Percentiles rank a stretch among this genome's conserved stretches.
Evolutionary conservation across 64 coral and sea anemone genomes (phyloP).

Genomic region (Pachyseris speciosa): DNA sequence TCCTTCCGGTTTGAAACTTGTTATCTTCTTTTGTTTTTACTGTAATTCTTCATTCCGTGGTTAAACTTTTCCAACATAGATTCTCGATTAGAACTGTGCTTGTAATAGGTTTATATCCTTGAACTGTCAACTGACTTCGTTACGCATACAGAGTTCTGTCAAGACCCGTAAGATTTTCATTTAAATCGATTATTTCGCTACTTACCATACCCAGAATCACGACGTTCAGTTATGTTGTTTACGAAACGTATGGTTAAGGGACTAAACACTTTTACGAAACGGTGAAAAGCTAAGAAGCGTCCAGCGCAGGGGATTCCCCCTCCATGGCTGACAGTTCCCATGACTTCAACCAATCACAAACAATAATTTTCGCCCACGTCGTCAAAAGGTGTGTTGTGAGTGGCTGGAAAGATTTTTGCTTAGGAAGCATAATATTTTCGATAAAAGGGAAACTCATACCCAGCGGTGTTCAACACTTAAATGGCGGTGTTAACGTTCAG

Average conservation of each 20-base stretch:
- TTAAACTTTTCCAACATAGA: too few relatives aligned
- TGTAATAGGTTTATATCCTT: too few relatives aligned
- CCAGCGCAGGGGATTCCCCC: neutral
- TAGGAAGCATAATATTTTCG: neutral
- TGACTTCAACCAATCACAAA: neutral
- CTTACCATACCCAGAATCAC: neutral
- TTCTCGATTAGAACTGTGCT: too few relatives aligned
- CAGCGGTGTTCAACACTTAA: too few relatives aligned
- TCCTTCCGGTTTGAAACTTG: neutral
- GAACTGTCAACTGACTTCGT: too few relatives aligned
- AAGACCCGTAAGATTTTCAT: too few relatives aligned
- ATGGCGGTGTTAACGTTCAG: neutral
- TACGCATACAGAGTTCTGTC: too few relatives aligned
- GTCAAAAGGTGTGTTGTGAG: neutral
- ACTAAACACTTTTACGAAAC: fast-evolving
- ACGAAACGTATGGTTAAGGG: neutral
- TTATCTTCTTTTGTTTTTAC: neutral
- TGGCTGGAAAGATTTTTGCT: neutral
- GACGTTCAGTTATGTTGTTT: neutral
- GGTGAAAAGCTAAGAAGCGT: neutral
- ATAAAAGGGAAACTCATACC: neutral
- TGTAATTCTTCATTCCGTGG: neutral
- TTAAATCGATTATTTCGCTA: neutral
- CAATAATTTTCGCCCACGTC: neutral
- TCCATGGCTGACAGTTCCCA: neutral